Evolutionary conservation across 1,140 invertebrate species (phyloP).

Genomic region (Sminthurides bifidus): DNA sequence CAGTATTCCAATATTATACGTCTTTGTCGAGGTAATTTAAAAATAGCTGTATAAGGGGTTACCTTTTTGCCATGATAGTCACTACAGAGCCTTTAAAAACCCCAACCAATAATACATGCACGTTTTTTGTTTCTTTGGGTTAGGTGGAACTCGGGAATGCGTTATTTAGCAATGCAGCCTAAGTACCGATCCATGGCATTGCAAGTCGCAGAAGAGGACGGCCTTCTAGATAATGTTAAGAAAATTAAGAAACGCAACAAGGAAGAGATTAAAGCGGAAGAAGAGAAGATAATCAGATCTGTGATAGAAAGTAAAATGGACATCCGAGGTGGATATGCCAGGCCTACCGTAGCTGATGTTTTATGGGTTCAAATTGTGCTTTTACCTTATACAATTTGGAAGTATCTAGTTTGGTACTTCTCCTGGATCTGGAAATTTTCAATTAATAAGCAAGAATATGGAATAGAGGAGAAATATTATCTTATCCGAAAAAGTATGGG

Average conservation of each 20-base stretch:
- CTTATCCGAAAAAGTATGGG: constrained; percentile 65
- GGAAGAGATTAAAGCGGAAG: constrained; percentile 61
- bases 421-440: constrained; percentile 69
- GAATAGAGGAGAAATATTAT: constrained; percentile 68
- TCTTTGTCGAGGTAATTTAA: constrained; percentile 49
- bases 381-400: constrained; percentile 55
- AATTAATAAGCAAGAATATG: constrained; percentile 61
- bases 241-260: constrained; percentile 42
- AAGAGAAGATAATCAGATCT: constrained; percentile 63
- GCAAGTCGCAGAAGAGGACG: constrained; percentile 65
- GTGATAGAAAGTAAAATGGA: constrained; percentile 83
- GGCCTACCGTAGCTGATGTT: constrained; percentile 60
- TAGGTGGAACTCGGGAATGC: constrained; percentile 65
- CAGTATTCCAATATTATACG: constrained; percentile 67
- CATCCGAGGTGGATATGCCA: constrained; percentile 74
- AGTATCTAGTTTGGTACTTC: constrained; percentile 59
- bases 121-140: neutral
- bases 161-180: constrained; percentile 70
- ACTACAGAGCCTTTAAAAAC: neutral
- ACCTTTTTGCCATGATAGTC: neutral
- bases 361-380: constrained; percentile 70
- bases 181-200: constrained; percentile 74
- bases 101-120: neutral
- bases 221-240: constrained; percentile 45
- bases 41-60: neutral